Conservation (phyloP, 2,888 invertebrate genomes). For the Byasa hedistus region DNA sequence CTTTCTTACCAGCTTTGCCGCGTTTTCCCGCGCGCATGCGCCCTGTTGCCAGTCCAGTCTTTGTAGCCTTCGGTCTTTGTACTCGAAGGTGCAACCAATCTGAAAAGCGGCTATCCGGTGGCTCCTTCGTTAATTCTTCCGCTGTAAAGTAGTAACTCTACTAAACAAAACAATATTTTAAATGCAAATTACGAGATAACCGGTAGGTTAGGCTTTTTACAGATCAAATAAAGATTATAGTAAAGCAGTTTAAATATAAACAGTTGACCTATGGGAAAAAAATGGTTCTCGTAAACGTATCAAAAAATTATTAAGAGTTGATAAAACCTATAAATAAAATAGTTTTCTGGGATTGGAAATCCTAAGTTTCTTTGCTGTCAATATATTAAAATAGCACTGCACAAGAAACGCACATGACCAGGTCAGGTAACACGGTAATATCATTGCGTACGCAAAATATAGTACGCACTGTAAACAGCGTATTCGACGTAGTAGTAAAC, state of each 20-base stretch:
- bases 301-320: no score
- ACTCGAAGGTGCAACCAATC: conserved; percentile 71
- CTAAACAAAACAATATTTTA: neutral
- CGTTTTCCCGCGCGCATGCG: conserved; percentile 67
- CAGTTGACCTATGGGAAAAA: no score
- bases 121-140: conserved; percentile 70
- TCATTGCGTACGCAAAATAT: conserved; percentile 11
- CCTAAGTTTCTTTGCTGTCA: no score
- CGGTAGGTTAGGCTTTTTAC: no score
- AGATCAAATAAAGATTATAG: no score
- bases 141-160: conserved; percentile 52
- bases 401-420: conserved; percentile 16
- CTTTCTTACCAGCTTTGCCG: conserved; percentile 53
- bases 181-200: no score
- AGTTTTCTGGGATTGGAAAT: no score
- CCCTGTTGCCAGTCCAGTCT: conserved; percentile 39
- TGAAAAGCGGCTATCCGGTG: conserved; percentile 67
- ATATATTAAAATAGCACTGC: neutral
- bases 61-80: conserved; percentile 62
- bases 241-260: no score
- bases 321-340: no score
- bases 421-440: conserved; percentile 17
- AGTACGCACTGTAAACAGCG: neutral
- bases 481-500: conserved; percentile 46
- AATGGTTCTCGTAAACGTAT: no score